These are phyloP conservation scores for Camarhynchus parvulus DNA, from an alignment of 2,113 vertebrate species.

Conservation along the genomic window DNA sequence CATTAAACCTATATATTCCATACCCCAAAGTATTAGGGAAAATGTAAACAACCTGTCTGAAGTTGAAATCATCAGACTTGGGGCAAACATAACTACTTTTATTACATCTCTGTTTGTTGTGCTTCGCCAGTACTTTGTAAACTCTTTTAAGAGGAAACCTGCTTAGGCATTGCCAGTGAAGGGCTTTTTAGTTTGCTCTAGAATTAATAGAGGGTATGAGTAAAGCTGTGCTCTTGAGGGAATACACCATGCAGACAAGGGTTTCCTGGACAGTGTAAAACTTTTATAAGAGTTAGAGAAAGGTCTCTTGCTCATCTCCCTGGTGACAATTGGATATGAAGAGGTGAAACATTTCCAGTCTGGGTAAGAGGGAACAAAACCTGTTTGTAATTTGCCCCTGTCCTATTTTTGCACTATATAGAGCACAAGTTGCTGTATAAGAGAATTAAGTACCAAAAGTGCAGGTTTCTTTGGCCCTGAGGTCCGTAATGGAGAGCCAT, in stretches of 20 bases:
- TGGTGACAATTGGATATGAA: neutral
- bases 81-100: neutral
- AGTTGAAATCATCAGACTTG: neutral
- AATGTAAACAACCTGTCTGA: neutral
- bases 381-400: neutral
- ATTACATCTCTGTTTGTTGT: neutral
- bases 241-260: neutral
- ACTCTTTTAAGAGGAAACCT: neutral
- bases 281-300: neutral
- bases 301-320: neutral
- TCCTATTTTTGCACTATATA: neutral
- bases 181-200: neutral
- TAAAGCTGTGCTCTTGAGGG: neutral
- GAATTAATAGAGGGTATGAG: neutral
- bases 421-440: neutral
- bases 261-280: slow-evolving; percentile 3
- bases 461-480: neutral
- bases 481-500: neutral
- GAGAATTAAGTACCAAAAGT: neutral
- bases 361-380: neutral
- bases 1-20: neutral
- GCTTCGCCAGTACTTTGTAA: neutral
- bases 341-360: neutral
- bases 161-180: neutral
- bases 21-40: neutral